A percentile compares a stretch with the other conserved stretches of the same genome.
Conservation (phyloP, 2,797 vertebrate species). For the Epinephelus malabaricus region DNA sequence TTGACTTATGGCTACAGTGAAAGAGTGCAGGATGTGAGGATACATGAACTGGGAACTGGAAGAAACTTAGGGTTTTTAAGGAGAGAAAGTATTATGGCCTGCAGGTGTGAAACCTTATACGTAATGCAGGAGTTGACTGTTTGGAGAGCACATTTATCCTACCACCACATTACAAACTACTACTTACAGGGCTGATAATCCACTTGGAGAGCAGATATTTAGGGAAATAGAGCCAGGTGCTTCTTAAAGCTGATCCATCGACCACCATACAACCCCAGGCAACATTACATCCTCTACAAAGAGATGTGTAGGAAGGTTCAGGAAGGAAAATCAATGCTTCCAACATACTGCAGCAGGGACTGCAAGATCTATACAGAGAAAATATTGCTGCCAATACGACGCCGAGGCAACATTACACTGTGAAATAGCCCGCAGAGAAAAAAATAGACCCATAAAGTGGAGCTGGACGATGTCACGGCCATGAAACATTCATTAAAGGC, state of each 20-base stretch:
- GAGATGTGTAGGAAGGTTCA: constrained; percentile 50
- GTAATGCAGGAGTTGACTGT: constrained; percentile 12
- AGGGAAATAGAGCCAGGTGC: constrained; percentile 38
- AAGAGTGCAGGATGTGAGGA: constrained; percentile 1
- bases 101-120: background rate
- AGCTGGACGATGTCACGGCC: constrained; percentile 54
- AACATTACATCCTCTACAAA: constrained; percentile 49
- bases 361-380: constrained; percentile 59
- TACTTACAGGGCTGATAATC: constrained; percentile 27
- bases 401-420: constrained; percentile 29
- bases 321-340: constrained; percentile 67
- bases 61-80: background rate
- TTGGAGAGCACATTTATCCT: constrained; percentile 25
- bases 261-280: constrained; percentile 39
- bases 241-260: constrained; percentile 58
- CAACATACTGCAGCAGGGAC: constrained; percentile 38
- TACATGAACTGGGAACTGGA: background rate
- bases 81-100: background rate
- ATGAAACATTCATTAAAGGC: constrained; percentile 62
- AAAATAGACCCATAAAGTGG: constrained; percentile 57
- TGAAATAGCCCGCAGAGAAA: constrained; percentile 42
- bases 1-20: background rate
- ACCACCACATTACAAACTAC: constrained; percentile 26
- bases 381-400: constrained; percentile 64
- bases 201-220: constrained; percentile 50